A percentile compares a stretch with the other conserved stretches of the same genome.
phyloP scores from a whole-genome alignment of 35 echinoderm and acorn worm genomes.

The Lytechinus pictus region DNA sequence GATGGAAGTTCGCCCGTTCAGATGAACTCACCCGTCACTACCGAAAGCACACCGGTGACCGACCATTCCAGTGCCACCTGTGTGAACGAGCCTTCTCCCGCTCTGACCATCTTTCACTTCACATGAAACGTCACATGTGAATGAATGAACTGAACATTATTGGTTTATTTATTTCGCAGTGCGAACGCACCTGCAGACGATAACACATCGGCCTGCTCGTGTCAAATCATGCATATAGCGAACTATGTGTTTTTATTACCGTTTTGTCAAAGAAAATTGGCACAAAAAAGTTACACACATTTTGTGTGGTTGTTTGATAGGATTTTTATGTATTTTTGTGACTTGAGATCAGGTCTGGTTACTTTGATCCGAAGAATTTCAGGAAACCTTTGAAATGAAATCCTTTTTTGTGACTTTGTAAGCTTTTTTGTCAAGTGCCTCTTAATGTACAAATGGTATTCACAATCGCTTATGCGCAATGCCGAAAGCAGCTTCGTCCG shows the following conservation, averaged over 20 bases:
- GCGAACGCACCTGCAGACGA: conserved; percentile 10
- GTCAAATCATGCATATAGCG: not conserved
- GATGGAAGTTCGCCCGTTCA: conserved; percentile 98
- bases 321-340: conserved; percentile 30
- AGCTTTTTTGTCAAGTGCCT: conserved; percentile 37
- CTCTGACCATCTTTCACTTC: conserved; percentile 91
- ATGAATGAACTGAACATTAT: conserved; percentile 65
- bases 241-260: conserved; percentile 3
- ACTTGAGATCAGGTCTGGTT: conserved; percentile 31
- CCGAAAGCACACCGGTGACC: conserved; percentile 97
- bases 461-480: conserved; percentile 1
- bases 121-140: conserved; percentile 99
- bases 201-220: not conserved
- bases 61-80: conserved; percentile 97
- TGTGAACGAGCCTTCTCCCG: conserved; percentile 99
- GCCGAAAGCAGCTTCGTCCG: not conserved
- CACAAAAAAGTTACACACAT: conserved; percentile 28
- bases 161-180: conserved; percentile 29
- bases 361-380: conserved; percentile 31
- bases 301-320: conserved; percentile 37
- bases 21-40: conserved; percentile 98
- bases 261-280: not conserved
- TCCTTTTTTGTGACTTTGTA: conserved; percentile 7
- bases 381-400: not conserved
- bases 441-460: conserved; percentile 13